phyloP scores from a whole-genome alignment of 2,797 vertebrate species.

The Columba guinea region DNA sequence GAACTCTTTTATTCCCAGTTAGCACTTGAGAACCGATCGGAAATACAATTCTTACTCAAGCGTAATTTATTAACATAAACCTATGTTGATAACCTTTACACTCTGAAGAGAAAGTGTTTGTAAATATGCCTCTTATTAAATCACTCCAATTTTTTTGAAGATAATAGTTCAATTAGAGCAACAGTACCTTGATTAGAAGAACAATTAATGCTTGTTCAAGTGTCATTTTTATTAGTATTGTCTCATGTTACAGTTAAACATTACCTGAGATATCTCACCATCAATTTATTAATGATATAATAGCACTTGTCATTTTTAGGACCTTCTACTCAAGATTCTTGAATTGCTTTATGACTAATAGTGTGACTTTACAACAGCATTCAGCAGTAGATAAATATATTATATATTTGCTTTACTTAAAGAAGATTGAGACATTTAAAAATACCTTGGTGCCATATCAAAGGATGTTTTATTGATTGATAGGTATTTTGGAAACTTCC shows the following conservation, averaged over 20 bases:
- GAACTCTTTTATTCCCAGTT: background rate
- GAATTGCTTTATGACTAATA: slow-evolving; percentile 38
- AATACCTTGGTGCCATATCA: background rate
- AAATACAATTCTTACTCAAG: background rate
- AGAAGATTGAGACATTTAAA: background rate
- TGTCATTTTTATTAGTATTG: background rate
- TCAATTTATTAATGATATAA: background rate
- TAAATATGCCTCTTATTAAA: background rate
- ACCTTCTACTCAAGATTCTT: background rate
- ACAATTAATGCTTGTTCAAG: background rate
- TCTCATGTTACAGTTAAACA: slow-evolving; percentile 28
- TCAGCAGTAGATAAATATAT: background rate
- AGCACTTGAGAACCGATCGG: background rate
- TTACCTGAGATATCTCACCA: slow-evolving; percentile 8
- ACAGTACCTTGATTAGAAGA: background rate
- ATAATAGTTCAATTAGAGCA: background rate
- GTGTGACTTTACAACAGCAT: background rate
- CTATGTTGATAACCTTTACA: background rate
- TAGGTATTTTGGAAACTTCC: background rate
- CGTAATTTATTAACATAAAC: background rate
- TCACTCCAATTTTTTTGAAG: background rate
- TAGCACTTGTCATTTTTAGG: background rate
- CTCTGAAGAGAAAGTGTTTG: background rate
- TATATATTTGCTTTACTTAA: background rate
- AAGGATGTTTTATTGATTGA: background rate